phyloP scores from a whole-genome alignment of 2,113 vertebrate genomes.

The Aythya baeri region DNA sequence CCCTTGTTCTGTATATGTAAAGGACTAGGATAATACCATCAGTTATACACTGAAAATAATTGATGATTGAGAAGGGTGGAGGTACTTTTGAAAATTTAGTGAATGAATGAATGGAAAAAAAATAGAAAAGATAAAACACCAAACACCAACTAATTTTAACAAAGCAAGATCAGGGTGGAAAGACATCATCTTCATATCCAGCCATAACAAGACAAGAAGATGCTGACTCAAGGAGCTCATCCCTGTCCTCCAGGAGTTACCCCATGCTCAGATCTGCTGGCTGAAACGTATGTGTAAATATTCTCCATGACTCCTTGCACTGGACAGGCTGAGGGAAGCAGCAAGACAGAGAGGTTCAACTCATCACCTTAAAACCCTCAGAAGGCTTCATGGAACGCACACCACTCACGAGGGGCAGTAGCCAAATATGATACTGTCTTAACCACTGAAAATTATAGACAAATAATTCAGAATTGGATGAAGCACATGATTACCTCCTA shows the following conservation, averaged over 20 bases:
- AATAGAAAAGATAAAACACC: too few relatives aligned
- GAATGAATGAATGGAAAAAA: not conserved
- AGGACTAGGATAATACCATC: not conserved
- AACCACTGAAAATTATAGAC: rapidly evolving
- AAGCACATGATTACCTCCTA: not conserved
- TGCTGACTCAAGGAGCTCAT: not conserved
- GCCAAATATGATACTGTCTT: not conserved
- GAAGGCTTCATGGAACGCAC: not conserved
- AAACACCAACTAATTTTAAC: not conserved
- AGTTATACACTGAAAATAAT: not conserved
- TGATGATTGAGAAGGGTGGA: not conserved
- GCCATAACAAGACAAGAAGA: not conserved
- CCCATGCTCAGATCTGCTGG: not conserved
- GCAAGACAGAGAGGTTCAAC: not conserved
- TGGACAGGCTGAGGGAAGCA: rapidly evolving
- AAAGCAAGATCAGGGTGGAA: not conserved
- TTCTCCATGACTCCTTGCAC: not conserved
- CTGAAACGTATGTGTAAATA: not conserved
- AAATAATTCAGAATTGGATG: not conserved
- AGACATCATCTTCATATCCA: not conserved
- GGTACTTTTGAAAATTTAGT: not conserved
- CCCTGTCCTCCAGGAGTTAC: not conserved
- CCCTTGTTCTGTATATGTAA: not conserved
- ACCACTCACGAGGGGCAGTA: not conserved
- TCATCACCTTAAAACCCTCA: not conserved